Percentiles rank a stretch among this genome's conserved stretches.
These are phyloP conservation scores for Phodopus roborovskii DNA, from an alignment of 2,113 vertebrate genomes.

Conservation along the genomic window DNA sequence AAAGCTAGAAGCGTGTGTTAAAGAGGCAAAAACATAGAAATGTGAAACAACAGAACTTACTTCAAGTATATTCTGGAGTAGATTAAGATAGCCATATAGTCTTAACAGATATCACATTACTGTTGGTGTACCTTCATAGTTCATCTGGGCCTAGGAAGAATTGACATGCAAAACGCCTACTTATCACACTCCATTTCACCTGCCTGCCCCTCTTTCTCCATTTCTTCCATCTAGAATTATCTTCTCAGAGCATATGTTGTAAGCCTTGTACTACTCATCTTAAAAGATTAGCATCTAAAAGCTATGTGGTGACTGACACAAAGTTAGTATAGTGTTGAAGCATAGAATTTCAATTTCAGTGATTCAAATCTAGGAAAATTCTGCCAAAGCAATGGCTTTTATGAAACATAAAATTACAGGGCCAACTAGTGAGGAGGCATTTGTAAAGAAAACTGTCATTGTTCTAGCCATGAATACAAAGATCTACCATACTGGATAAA, in stretches of 20 bases:
- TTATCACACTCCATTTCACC: not conserved
- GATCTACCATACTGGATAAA: not conserved
- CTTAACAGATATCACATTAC: not conserved
- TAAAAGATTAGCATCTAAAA: constrained; percentile 18
- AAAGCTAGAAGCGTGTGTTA: not conserved
- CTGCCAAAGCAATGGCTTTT: not conserved
- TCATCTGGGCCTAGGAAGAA: not conserved
- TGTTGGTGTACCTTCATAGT: too few relatives aligned
- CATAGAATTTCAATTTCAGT: constrained; percentile 24
- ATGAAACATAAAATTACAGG: constrained; percentile 28
- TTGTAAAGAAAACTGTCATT: not conserved
- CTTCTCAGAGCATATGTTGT: not conserved
- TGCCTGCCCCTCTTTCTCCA: not conserved
- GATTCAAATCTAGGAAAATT: not conserved
- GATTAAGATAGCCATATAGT: not conserved
- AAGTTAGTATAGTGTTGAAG: constrained; percentile 7
- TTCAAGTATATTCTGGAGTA: not conserved
- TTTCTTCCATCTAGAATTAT: not conserved
- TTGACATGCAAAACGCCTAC: not conserved
- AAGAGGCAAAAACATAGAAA: not conserved
- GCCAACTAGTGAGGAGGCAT: not conserved
- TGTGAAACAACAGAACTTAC: not conserved
- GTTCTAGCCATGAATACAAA: not conserved
- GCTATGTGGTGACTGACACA: not conserved
- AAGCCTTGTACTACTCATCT: not conserved